phyloP scores from a whole-genome alignment of 1,140 invertebrate genomes.

The Micrasema minimum region DNA sequence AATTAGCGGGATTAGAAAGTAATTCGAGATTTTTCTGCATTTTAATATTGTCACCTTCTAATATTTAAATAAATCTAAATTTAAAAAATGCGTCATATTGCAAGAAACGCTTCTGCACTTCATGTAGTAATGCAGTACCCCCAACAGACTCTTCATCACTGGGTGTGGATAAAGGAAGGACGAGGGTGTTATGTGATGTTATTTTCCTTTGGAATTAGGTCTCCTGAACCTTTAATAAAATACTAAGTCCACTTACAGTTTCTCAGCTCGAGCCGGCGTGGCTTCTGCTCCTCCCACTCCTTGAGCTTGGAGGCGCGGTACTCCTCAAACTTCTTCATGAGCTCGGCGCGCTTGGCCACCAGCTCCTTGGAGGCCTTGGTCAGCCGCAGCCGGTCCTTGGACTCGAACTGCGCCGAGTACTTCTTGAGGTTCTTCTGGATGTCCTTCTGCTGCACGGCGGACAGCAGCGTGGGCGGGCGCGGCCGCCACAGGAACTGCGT shows the following conservation, averaged over 20 bases:
- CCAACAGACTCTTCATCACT: no score
- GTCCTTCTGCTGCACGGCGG: constrained; percentile 86
- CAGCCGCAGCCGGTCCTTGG: constrained; percentile 92
- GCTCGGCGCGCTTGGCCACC: constrained; percentile 89
- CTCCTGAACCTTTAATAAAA: no score
- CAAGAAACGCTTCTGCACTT: no score
- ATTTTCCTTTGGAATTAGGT: no score
- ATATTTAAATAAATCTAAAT: no score
- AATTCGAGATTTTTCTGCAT: no score
- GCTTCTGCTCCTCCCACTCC: constrained; percentile 82
- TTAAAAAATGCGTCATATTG: no score
- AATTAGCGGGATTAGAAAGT: constrained; percentile 45
- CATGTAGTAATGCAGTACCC: no score
- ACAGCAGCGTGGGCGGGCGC: constrained; percentile 86
- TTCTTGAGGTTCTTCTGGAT: constrained; percentile 99
- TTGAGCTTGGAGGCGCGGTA: constrained; percentile 79
- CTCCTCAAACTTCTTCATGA: constrained; percentile 90
- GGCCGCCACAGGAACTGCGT: constrained; percentile 97
- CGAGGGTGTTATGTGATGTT: no score
- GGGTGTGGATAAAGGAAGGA: no score
- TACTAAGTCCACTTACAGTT: constrained; percentile 75
- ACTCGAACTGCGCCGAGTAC: constrained; percentile 95
- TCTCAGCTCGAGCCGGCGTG: constrained; percentile 83
- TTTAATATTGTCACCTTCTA: no score
- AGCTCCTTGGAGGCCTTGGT: constrained; percentile 97